phyloP scores from a whole-genome alignment of 2,113 vertebrate genomes.

The Leptobrachium leishanense region DNA sequence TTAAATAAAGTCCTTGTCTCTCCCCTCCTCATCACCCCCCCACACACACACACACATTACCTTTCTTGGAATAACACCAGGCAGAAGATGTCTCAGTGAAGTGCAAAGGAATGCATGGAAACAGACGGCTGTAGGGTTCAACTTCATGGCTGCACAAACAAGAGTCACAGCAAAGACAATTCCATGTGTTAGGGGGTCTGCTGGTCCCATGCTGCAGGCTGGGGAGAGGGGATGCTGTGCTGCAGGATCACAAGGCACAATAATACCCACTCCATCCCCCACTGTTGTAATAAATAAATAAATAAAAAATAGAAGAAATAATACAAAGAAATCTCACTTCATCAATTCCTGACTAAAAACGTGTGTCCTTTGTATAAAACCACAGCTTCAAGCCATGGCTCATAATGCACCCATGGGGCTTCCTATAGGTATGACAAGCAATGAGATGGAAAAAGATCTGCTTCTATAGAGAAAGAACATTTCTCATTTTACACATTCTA shows the following conservation, averaged over 20 bases:
- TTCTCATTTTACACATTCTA: no score
- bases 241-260: constrained; percentile 19
- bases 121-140: not conserved
- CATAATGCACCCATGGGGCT: no score
- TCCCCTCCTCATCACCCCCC: not conserved
- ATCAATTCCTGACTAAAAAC: constrained; percentile 15
- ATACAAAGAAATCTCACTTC: constrained; percentile 14
- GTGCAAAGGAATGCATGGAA: not conserved
- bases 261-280: constrained; percentile 20
- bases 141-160: not conserved
- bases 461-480: no score
- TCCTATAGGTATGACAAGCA: no score
- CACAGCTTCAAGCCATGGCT: no score
- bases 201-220: not conserved
- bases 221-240: constrained; percentile 3
- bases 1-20: constrained; percentile 17
- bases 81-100: not conserved
- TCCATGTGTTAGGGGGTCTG: not conserved
- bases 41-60: not conserved
- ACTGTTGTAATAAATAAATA: not conserved
- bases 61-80: not conserved
- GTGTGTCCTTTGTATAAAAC: no score
- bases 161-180: not conserved
- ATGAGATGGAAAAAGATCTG: no score
- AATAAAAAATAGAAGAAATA: not conserved